A percentile compares a stretch with the other conserved stretches of the same genome.
These are phyloP conservation scores for Lordiphosa mommai DNA, from an alignment of 1,140 invertebrate genomes.

Conservation along the genomic window DNA sequence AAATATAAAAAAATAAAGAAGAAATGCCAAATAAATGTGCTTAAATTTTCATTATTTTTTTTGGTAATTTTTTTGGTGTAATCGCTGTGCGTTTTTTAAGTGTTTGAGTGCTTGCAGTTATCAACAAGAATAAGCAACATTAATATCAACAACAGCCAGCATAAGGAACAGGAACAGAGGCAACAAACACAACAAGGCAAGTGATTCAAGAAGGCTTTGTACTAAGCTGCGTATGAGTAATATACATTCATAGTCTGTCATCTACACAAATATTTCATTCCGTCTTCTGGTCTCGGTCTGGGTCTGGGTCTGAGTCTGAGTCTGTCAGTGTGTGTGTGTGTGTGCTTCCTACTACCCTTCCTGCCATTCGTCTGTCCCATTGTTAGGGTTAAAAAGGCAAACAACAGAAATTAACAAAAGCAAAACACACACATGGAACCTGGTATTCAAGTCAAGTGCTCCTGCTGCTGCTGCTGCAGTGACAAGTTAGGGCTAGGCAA, in stretches of 20 bases:
- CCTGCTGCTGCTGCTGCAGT: constrained; percentile 45
- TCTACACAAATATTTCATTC: constrained; percentile 21
- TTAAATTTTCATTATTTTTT: constrained; percentile 33
- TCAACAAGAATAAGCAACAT: not conserved
- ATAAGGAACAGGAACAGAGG: not conserved
- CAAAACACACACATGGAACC: constrained; percentile 31
- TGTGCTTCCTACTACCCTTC: constrained; percentile 12
- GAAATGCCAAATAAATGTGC: not conserved
- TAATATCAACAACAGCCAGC: constrained; percentile 2
- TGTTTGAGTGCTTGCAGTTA: constrained; percentile 9
- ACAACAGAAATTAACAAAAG: constrained; percentile 72
- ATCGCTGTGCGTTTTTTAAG: constrained; percentile 57
- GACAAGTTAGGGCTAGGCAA: too few species aligned
- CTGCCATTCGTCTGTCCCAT: not conserved
- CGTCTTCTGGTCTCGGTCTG: not conserved
- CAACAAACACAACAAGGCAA: constrained; percentile 37
- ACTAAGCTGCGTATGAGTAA: constrained; percentile 50
- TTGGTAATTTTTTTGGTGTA: constrained; percentile 64
- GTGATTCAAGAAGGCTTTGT: constrained; percentile 31
- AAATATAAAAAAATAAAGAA: not conserved
- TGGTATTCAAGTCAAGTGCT: constrained; percentile 65
- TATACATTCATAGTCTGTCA: constrained; percentile 21
- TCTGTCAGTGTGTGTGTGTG: constrained; percentile 9
- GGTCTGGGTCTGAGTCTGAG: constrained; percentile 21
- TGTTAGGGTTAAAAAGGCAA: constrained; percentile 59